Percentiles rank a stretch among this genome's conserved stretches.
Conservation (phyloP, 2,888 invertebrate genomes). For the Xestobium rufovillosum region DNA sequence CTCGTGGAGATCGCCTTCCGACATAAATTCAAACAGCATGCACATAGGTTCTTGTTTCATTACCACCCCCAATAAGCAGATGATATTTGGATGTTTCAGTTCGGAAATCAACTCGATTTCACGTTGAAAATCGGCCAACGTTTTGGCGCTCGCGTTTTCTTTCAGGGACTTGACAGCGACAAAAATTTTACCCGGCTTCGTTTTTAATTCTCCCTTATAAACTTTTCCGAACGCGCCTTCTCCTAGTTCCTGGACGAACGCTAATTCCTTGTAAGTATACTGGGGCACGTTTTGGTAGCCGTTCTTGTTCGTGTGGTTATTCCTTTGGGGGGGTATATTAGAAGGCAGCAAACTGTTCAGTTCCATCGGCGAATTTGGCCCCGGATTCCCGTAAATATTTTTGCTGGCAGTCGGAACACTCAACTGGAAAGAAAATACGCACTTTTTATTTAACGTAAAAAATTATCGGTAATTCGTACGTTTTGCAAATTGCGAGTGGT, state of each 20-base stretch:
- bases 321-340: conserved; percentile 43
- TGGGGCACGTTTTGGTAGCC: conserved; percentile 62
- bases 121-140: conserved; percentile 83
- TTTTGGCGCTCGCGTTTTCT: conserved; percentile 86
- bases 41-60: conserved; percentile 84
- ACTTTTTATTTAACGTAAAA: conserved; percentile 1
- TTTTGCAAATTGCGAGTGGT: conserved; percentile 52
- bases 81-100: conserved; percentile 90
- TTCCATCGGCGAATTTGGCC: conserved; percentile 72
- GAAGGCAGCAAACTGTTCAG: conserved; percentile 69
- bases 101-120: conserved; percentile 94
- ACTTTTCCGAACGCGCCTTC: conserved; percentile 98
- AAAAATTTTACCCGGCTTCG: conserved; percentile 62
- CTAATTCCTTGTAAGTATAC: conserved; percentile 75
- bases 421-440: conserved; percentile 38
- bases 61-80: conserved; percentile 88
- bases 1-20: conserved; percentile 91
- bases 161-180: conserved; percentile 93
- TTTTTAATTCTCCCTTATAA: conserved; percentile 82
- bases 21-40: conserved; percentile 98
- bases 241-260: conserved; percentile 84
- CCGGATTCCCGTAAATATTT: conserved; percentile 75
- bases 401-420: conserved; percentile 66
- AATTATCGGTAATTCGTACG: conserved; percentile 35
- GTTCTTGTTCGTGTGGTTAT: conserved; percentile 35